Evolutionary conservation across 2,113 vertebrate genomes (phyloP).

Genomic region (Sapayoa aenigma): DNA sequence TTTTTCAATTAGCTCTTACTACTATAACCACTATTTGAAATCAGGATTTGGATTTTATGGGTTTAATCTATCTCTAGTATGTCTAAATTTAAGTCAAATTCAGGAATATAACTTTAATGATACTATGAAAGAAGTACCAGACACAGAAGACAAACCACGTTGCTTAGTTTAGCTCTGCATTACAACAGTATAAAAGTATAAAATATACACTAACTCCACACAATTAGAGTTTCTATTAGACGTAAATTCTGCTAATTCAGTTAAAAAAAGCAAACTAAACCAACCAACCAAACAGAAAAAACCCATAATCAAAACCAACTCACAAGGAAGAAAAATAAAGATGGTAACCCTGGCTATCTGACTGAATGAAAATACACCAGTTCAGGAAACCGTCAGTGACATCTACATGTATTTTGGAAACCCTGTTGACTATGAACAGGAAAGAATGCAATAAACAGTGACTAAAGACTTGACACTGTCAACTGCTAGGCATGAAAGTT

Average conservation of each 20-base stretch:
- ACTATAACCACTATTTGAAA: background rate
- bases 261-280: background rate
- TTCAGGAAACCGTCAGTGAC: background rate
- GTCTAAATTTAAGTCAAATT: background rate
- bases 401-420: background rate
- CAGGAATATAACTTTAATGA: background rate
- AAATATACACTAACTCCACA: background rate
- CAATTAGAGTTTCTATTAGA: background rate
- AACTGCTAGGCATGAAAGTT: background rate
- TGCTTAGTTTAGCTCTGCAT: background rate
- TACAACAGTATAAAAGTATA: background rate
- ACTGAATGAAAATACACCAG: background rate
- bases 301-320: background rate
- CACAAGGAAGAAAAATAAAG: background rate
- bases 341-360: background rate
- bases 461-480: background rate
- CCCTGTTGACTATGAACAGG: background rate
- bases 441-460: background rate
- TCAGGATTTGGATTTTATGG: background rate
- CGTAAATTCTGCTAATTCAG: background rate
- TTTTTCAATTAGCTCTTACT: background rate
- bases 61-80: background rate
- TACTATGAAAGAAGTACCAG: background rate
- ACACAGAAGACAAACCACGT: background rate
- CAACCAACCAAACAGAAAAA: too few relatives aligned